Conservation (phyloP, 2,113 vertebrate species). For the Hippopotamus amphibius region DNA sequence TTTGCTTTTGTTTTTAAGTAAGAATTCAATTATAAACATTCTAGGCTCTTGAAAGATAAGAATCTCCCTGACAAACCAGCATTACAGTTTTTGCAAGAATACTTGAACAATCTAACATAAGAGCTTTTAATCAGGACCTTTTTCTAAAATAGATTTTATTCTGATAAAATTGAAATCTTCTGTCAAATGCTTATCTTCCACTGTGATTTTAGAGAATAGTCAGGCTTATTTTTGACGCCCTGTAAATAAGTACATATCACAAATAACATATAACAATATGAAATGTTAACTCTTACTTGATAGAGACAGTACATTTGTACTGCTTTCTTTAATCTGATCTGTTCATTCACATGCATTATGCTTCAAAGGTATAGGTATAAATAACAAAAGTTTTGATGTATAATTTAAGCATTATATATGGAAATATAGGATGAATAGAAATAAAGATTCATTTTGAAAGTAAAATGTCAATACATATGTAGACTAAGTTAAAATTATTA, state of each 20-base stretch:
- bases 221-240: neutral
- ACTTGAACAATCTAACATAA: neutral
- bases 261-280: neutral
- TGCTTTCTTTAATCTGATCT: neutral
- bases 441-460: neutral
- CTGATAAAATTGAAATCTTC: neutral
- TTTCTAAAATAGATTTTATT: neutral
- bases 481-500: neutral
- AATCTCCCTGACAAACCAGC: neutral
- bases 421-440: neutral
- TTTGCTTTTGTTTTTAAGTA: neutral
- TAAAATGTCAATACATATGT: neutral
- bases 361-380: neutral
- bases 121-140: neutral
- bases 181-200: neutral
- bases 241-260: neutral
- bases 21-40: slow-evolving; percentile 15
- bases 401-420: neutral
- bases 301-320: neutral
- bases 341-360: neutral
- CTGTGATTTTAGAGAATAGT: neutral
- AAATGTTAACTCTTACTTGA: neutral
- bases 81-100: neutral
- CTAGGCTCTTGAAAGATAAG: neutral
- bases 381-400: neutral